phyloP scores from a whole-genome alignment of 2,113 vertebrate genomes.

The Coracopsis vasa region DNA sequence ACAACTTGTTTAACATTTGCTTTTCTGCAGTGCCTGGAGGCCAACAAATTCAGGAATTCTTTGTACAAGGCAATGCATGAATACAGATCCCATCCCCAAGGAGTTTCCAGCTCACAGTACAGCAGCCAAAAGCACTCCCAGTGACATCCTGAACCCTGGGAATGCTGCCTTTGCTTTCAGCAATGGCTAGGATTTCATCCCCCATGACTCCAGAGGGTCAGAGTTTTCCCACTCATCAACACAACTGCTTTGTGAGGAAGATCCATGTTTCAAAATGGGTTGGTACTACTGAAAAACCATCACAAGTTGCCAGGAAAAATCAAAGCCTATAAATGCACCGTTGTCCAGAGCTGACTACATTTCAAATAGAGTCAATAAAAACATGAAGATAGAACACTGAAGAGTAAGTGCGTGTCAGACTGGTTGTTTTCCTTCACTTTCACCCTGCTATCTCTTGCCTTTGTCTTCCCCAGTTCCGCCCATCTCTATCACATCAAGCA shows the following conservation, averaged over 20 bases:
- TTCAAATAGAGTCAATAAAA: not conserved
- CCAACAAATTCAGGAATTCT: not conserved
- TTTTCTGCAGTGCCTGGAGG: not conserved
- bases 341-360: not conserved
- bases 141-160: not conserved
- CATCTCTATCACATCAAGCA: not conserved
- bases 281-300: not conserved
- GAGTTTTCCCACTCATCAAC: constrained; percentile 1
- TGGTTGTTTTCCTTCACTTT: not conserved
- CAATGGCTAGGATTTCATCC: not conserved
- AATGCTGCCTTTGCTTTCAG: not conserved
- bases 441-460: not conserved
- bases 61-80: not conserved
- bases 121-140: not conserved
- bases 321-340: not conserved
- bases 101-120: not conserved
- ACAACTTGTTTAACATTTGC: not conserved
- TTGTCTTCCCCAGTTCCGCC: not conserved
- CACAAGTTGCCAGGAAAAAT: not conserved
- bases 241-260: not conserved
- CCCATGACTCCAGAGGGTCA: not conserved
- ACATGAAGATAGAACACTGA: not conserved
- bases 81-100: not conserved
- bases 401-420: not conserved
- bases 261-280: not conserved